phyloP scores from a whole-genome alignment of 1,140 invertebrate genomes.

The Cyphomyrmex costatus region DNA sequence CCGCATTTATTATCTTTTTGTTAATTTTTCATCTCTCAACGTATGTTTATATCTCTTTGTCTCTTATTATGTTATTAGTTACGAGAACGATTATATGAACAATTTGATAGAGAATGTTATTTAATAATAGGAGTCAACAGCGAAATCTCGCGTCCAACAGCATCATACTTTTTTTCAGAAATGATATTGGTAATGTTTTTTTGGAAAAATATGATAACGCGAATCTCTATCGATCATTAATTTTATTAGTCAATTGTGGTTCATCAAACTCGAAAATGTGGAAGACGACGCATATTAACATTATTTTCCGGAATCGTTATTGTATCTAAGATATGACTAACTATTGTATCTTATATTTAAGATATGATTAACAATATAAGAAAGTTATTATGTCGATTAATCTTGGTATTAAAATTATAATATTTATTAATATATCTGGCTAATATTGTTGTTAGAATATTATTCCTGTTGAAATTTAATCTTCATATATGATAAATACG shows the following conservation, averaged over 20 bases:
- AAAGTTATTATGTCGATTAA: background rate
- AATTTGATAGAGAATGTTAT: background rate
- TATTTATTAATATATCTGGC: background rate
- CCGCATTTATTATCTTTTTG: background rate
- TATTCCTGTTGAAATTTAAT: background rate
- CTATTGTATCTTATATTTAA: background rate
- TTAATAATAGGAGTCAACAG: background rate
- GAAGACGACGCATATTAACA: background rate
- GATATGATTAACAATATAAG: background rate
- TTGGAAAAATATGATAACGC: background rate
- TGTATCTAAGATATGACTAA: background rate
- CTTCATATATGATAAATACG: background rate
- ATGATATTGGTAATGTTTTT: background rate
- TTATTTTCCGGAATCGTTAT: slow-evolving; percentile 22
- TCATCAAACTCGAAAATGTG: background rate
- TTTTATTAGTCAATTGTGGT: slow-evolving; percentile 29
- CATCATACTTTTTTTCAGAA: slow-evolving; percentile 30
- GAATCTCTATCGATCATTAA: slow-evolving; percentile 13
- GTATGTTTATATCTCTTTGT: background rate
- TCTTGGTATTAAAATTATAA: background rate
- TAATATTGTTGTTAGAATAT: background rate
- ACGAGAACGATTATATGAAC: background rate
- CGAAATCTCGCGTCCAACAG: background rate
- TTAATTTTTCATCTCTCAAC: background rate
- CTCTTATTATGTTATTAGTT: background rate